phyloP scores from a whole-genome alignment of 2,888 invertebrate genomes.

The Eilema sororculum region DNA sequence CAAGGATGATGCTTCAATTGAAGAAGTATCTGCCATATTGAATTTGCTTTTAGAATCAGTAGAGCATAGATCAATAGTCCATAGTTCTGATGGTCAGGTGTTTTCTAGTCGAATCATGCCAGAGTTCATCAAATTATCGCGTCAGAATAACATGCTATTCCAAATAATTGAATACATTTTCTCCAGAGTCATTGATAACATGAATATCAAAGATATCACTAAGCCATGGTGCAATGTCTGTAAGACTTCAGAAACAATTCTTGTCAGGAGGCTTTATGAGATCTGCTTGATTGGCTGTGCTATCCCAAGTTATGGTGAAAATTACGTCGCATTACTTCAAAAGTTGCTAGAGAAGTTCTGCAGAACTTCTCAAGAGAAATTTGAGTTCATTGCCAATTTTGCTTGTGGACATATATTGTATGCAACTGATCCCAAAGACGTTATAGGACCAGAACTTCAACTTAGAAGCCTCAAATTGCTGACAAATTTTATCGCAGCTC shows the following conservation, averaged over 20 bases:
- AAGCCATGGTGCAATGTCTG: constrained; percentile 81
- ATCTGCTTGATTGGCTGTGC: constrained; percentile 82
- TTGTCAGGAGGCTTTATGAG: constrained; percentile 78
- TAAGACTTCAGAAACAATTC: constrained; percentile 68
- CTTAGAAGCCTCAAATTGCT: constrained; percentile 82
- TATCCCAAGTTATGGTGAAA: constrained; percentile 69
- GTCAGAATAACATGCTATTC: constrained; percentile 82
- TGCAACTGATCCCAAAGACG: constrained; percentile 74
- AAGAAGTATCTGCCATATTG: constrained; percentile 74
- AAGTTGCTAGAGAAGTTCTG: constrained; percentile 81
- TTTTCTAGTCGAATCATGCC: constrained; percentile 69
- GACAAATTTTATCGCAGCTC: constrained; percentile 65
- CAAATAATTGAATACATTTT: constrained; percentile 87
- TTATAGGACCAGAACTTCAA: constrained; percentile 82
- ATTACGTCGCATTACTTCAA: constrained; percentile 75
- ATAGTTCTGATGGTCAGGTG: constrained; percentile 59
- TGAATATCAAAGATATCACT: constrained; percentile 70
- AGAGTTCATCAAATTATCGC: constrained; percentile 71
- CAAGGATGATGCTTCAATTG: constrained; percentile 64
- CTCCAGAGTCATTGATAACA: constrained; percentile 79
- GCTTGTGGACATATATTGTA: constrained; percentile 82
- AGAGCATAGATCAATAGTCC: constrained; percentile 69
- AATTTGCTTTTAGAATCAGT: constrained; percentile 78
- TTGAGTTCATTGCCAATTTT: constrained; percentile 87
- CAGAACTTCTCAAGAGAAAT: constrained; percentile 74